These are phyloP conservation scores for Hyphantria cunea DNA, from an alignment of 1,140 invertebrate species.

Conservation along the genomic window DNA sequence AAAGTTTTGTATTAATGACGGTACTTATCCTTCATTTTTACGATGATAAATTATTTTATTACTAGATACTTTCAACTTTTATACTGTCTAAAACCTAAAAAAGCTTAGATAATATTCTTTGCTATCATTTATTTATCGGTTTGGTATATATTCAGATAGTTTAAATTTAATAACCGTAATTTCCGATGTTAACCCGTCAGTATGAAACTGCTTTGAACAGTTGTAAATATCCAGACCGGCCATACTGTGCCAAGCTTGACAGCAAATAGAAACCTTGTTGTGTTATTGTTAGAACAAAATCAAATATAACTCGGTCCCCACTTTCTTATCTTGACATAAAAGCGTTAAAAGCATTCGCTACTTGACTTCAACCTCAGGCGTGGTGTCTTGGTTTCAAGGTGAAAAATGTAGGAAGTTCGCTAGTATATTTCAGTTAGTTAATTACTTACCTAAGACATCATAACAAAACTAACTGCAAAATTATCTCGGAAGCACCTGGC, in stretches of 20 bases:
- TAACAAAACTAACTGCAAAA: constrained; percentile 33
- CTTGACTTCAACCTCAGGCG: constrained; percentile 11
- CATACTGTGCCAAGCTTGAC: constrained; percentile 1
- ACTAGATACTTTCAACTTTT: constrained; percentile 28
- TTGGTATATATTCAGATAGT: not conserved
- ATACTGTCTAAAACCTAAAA: constrained; percentile 36
- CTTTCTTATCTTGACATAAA: constrained; percentile 15
- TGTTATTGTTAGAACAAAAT: constrained; percentile 22
- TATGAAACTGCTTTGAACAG: constrained; percentile 20
- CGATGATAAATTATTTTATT: constrained; percentile 43
- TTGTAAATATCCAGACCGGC: constrained; percentile 10
- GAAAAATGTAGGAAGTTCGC: constrained; percentile 23
- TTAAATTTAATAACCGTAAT: constrained; percentile 13
- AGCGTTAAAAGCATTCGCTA: constrained; percentile 21
- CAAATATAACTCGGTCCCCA: constrained; percentile 10
- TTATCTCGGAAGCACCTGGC: constrained; percentile 38
- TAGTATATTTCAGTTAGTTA: constrained; percentile 20
- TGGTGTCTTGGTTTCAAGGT: constrained; percentile 2
- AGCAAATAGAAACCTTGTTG: not conserved
- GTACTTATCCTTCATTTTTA: constrained; percentile 45
- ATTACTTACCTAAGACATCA: constrained; percentile 31
- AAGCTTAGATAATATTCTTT: constrained; percentile 29
- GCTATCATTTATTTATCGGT: constrained; percentile 8
- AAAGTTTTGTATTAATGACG: constrained; percentile 64
- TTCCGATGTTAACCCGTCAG: constrained; percentile 18